Base-by-base conservation (phyloP, 2,888 invertebrate genomes). In the Epirrhoe alternata region DNA sequence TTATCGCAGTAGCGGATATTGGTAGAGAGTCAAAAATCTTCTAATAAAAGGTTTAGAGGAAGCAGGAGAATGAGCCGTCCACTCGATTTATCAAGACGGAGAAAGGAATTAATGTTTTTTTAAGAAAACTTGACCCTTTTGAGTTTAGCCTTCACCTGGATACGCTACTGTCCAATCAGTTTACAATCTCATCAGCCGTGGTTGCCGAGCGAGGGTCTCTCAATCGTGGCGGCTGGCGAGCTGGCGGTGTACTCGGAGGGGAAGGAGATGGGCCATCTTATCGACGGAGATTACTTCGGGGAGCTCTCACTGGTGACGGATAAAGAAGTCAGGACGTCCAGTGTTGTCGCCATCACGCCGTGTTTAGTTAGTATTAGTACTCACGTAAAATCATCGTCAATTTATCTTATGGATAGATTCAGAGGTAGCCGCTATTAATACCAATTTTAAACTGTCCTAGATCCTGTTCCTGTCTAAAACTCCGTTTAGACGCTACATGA, bases 211-310 rank as follows among this genome's bases (percentile, higher is more conserved):
- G 79, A 82, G 0, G 83, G 83, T 0, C 73, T 85, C 2, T 17
- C 17, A 24, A 63, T 67, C 5, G 47, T 67, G 12, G 67, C 56
- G 0, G 24, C 63, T 1, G 67, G 82, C 0, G 68, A 78, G n/a
- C 64, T 82, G 71, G 78, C 78, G 0, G 81, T 81, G 6, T 80
- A 78, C 57, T 70, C 79, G 0, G 17, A 66, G 0, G 64, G 71
- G 6, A 52, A 66, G 35, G 81, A 83, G 61, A 64, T 64, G 4
- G 80, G 77, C 0, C 83, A 84, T 57, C 70, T 81, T 0, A 76
- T 79, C 3, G 82, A 83, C 31, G 84, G 82, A 0, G 83, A 83
- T 53, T 79, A 73, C 66, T 81, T 80, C 56, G 81, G 81, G 2
- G 82, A 83, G 49, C 65, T 81, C 1, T 79, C 81, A 0, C 69